A percentile compares a stretch with the other conserved stretches of the same genome.
These are phyloP conservation scores for Andinoacara biseriatus DNA, from an alignment of 2,113 vertebrate species.

Conservation along the genomic window DNA sequence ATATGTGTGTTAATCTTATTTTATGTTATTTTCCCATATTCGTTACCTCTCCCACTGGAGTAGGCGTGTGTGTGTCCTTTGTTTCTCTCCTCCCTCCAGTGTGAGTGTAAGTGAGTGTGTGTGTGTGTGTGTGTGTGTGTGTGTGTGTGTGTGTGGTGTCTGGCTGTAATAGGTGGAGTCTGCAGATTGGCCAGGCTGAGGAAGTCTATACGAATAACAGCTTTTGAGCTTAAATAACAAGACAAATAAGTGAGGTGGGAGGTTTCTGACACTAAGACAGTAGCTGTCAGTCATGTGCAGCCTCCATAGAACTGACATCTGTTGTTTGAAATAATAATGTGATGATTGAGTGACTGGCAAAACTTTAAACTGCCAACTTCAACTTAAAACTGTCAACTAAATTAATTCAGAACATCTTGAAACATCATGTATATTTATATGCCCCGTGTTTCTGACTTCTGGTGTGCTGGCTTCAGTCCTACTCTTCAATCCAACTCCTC, in stretches of 20 bases:
- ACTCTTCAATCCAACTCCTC: background rate
- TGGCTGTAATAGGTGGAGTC: too few relatives aligned
- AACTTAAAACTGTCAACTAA: background rate
- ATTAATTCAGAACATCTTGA: background rate
- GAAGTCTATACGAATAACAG: background rate
- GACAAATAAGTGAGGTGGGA: background rate
- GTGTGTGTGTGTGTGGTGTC: too few relatives aligned
- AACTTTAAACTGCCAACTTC: background rate
- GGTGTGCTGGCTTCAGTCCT: too few relatives aligned
- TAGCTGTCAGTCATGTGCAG: background rate
- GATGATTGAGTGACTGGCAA: background rate
- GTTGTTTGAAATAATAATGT: background rate
- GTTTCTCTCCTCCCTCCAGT: too few relatives aligned
- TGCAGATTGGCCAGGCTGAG: too few relatives aligned
- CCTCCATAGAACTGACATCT: background rate
- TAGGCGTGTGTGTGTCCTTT: too few relatives aligned
- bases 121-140: too few relatives aligned
- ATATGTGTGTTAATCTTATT: background rate
- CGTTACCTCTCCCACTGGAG: too few relatives aligned
- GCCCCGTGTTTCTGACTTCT: background rate
- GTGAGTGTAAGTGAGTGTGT: too few relatives aligned
- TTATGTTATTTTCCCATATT: rapidly evolving
- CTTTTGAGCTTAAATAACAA: background rate
- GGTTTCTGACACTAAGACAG: background rate
- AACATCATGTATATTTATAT: background rate